Evolutionary conservation across 2,113 vertebrate genomes (phyloP).

Genomic region (Microcebus ravelobensis): DNA sequence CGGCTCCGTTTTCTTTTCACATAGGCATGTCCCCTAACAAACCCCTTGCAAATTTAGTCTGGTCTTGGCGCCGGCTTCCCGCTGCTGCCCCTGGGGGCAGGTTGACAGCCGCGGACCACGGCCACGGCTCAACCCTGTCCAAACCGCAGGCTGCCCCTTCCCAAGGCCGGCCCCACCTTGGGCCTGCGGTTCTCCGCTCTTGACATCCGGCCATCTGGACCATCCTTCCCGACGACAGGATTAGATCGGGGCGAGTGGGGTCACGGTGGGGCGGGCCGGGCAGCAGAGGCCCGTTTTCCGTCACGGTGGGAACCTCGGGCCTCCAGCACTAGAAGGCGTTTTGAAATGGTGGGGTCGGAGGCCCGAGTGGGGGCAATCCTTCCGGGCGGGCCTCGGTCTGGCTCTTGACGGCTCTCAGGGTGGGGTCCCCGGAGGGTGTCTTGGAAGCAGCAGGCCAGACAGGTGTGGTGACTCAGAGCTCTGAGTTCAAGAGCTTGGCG

Average conservation of each 20-base stretch:
- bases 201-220: not conserved
- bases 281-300: not conserved
- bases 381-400: too few relatives aligned
- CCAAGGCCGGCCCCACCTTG: not conserved
- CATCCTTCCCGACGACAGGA: not conserved
- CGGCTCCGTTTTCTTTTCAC: not conserved
- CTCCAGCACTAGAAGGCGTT: not conserved
- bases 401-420: not conserved
- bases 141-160: too few relatives aligned
- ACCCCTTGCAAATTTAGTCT: not conserved
- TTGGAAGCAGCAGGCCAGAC: not conserved
- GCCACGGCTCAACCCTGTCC: not conserved
- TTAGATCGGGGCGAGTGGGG: not conserved
- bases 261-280: too few relatives aligned
- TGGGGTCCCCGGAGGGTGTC: not conserved
- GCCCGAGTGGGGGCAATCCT: too few relatives aligned
- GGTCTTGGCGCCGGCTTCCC: not conserved
- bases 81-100: not conserved
- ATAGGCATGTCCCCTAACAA: not conserved
- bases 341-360: not conserved
- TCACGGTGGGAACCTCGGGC: not conserved
- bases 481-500: not conserved
- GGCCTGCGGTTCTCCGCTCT: not conserved
- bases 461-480: not conserved
- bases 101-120: not conserved